These are phyloP conservation scores for Pygoscelis adeliae DNA, from an alignment of 2,113 vertebrate genomes.

Conservation along the genomic window DNA sequence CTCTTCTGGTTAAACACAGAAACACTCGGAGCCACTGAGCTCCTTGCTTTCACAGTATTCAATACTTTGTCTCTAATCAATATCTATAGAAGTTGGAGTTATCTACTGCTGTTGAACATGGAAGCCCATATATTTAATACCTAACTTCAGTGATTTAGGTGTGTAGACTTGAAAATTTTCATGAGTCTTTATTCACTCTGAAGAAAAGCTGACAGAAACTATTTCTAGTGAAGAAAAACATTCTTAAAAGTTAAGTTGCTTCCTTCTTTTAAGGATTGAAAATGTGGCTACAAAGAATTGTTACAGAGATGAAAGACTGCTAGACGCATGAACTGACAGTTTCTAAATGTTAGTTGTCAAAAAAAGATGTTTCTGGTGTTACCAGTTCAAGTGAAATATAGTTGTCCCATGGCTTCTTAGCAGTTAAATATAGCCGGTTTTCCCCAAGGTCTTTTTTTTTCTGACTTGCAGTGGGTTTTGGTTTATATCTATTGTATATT, in stretches of 20 bases:
- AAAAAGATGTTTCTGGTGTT: background rate
- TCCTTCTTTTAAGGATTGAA: background rate
- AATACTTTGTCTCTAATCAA: background rate
- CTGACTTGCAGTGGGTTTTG: background rate
- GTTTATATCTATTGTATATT: background rate
- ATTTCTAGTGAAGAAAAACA: background rate
- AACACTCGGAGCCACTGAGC: background rate
- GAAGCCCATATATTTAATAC: background rate
- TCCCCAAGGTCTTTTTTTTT: background rate
- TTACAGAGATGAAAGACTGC: background rate
- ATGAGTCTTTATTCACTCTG: background rate
- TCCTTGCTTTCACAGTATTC: background rate
- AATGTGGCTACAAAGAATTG: background rate
- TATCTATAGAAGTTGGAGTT: background rate
- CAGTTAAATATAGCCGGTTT: background rate
- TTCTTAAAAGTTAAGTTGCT: background rate
- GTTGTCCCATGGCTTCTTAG: slow-evolving; percentile 4
- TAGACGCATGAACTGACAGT: background rate
- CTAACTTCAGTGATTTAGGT: background rate
- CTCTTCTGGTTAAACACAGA: background rate
- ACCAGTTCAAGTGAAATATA: slow-evolving; percentile 14
- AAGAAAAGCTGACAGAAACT: background rate
- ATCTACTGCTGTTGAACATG: background rate
- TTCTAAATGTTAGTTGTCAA: slow-evolving; percentile 34
- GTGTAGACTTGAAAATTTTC: background rate